Percentiles rank a stretch among this genome's conserved stretches.
Conservation (phyloP, 2,113 vertebrate species). For the Prinia subflava region DNA sequence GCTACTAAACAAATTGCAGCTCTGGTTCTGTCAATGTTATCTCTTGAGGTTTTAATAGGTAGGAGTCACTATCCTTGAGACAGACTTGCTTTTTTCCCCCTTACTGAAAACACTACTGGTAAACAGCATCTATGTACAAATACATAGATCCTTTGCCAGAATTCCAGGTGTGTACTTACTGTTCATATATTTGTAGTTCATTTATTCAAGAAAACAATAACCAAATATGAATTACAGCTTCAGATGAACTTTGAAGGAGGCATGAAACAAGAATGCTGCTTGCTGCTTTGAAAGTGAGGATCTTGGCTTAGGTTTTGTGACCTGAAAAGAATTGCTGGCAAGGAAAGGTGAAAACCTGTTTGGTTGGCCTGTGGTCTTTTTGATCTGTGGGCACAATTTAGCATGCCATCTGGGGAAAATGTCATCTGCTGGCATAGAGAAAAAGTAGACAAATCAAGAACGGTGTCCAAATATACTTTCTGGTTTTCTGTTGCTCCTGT, state of each 20-base stretch:
- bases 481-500: neutral
- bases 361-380: slow-evolving; percentile 32
- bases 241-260: slow-evolving; percentile 12
- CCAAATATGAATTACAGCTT: neutral
- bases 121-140: neutral
- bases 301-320: slow-evolving; percentile 55
- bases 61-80: neutral
- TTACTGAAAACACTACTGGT: neutral
- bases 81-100: neutral
- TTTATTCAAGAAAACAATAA: slow-evolving; percentile 12
- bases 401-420: slow-evolving; percentile 1
- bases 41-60: neutral
- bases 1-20: neutral
- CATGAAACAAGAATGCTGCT: neutral
- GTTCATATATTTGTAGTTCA: neutral
- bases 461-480: neutral
- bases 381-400: slow-evolving; percentile 19
- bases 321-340: slow-evolving; percentile 45
- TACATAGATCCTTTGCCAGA: neutral
- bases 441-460: neutral
- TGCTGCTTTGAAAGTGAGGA: slow-evolving; percentile 42
- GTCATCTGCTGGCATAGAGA: neutral
- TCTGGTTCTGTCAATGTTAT: slow-evolving; percentile 8
- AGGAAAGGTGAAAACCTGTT: slow-evolving; percentile 32
- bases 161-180: neutral